These are phyloP conservation scores for Tubulanus polymorphus DNA, from an alignment of 2,888 invertebrate genomes.

Conservation along the genomic window DNA sequence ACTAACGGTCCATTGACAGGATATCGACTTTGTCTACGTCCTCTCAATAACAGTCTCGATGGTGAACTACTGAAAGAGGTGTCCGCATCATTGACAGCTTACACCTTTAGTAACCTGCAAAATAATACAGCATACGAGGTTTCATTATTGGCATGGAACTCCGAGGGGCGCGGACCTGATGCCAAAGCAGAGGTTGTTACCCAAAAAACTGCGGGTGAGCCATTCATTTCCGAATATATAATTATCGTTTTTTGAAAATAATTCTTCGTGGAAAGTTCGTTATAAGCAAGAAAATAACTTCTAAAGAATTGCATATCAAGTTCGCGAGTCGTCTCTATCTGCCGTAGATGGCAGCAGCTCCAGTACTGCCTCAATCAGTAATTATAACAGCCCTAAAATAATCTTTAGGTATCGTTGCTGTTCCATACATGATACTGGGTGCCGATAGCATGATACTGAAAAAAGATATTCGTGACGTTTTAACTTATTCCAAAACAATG, in stretches of 20 bases:
- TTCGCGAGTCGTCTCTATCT: background rate
- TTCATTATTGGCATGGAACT: slow-evolving; percentile 32
- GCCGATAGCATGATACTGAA: slow-evolving; percentile 34
- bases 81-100: slow-evolving; percentile 26
- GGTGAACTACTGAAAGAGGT: slow-evolving; percentile 24
- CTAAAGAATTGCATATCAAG: too few relatives aligned
- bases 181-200: slow-evolving; percentile 8
- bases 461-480: slow-evolving; percentile 29
- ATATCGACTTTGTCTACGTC: slow-evolving; percentile 72
- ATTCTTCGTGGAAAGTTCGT: too few relatives aligned
- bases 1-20: slow-evolving; percentile 84
- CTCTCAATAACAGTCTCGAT: slow-evolving; percentile 43
- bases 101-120: slow-evolving; percentile 35
- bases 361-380: background rate
- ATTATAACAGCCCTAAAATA: background rate
- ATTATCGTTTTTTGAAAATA: too few relatives aligned
- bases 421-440: slow-evolving; percentile 35
- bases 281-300: too few relatives aligned
- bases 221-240: too few relatives aligned
- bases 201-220: background rate
- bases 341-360: background rate
- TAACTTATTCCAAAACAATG: slow-evolving; percentile 15
- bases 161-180: slow-evolving; percentile 34
- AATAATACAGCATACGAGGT: slow-evolving; percentile 29
- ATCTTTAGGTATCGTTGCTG: too few relatives aligned